These are phyloP conservation scores for Pomatorhinus ruficollis DNA, from an alignment of 2,113 vertebrate genomes.

Conservation along the genomic window DNA sequence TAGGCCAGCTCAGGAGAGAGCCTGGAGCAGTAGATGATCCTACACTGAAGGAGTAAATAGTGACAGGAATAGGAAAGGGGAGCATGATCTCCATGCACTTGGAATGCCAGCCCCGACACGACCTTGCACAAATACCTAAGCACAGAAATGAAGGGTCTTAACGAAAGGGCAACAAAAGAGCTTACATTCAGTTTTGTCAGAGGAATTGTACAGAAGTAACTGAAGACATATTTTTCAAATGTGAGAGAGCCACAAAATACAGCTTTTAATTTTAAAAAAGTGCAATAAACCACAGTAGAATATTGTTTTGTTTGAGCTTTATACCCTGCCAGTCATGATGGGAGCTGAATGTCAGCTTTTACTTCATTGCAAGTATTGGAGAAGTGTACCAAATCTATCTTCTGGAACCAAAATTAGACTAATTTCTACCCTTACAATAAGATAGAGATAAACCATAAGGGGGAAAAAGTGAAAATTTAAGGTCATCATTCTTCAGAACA, in stretches of 20 bases:
- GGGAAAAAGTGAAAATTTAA: neutral
- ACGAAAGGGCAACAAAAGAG: neutral
- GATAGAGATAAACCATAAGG: neutral
- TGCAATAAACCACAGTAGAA: neutral
- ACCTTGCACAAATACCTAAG: neutral
- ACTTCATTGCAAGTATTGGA: neutral
- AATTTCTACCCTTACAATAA: neutral
- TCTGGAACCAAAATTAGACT: neutral
- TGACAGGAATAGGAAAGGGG: neutral
- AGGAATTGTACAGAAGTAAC: neutral
- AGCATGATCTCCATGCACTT: neutral
- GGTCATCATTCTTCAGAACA: neutral
- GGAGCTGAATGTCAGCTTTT: neutral
- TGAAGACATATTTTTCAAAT: neutral
- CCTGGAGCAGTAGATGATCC: neutral
- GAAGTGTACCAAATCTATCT: neutral
- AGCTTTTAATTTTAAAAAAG: conserved; percentile 9
- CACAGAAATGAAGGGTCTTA: neutral
- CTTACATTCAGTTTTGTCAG: neutral
- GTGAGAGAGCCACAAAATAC: neutral
- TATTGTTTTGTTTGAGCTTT: neutral
- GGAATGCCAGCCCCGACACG: neutral
- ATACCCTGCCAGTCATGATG: neutral
- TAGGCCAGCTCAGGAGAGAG: neutral
- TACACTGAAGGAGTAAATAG: neutral